Evolutionary conservation across 2,888 invertebrate genomes (phyloP), one percentile per base, ranked within the genome.

Genomic region (Saturnia pavonia): DNA sequence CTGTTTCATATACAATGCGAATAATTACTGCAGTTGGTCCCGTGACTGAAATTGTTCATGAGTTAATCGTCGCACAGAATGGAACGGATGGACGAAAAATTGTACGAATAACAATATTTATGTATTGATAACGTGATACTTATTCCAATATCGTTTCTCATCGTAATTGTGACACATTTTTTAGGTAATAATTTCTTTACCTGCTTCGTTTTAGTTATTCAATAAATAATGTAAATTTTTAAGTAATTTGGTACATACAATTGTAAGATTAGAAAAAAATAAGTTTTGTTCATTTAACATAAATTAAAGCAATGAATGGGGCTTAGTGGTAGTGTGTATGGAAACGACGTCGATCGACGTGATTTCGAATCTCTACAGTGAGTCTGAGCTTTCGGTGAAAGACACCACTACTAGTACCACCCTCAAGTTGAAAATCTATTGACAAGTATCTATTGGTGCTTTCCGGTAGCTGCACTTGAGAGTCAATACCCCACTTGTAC

Each of bases 1-100:
- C 90, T 90, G 88, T 89, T 91, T 89, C 90, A 86, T 89, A 85
- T 84, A 91, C 92, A 91, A 92, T 91, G 87, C 85, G 85, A 85
- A 91, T 91, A 92, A 92, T 92, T 92, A 89, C 84, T 87, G 86
- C 87, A 85, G 81, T 81, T 78, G 83, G 76, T 77, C 86, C 86
- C 87, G 86, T 88, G 85, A 87, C 91, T 90, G 88, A 88, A 91
- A 91, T 88, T 85, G 86, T 82, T 85, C 83, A 80, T 81, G 81
- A 84, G 82, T 87, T 90, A 90, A 91, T 91, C 83, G 85, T 78
- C 77, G 74, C 75, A 80, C 80, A 76, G 80, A 81, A 84, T 83
- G 77, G 82, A 82, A 76, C 83, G 85, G 83, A 82, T 43, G 70
- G 66, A 54, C 80, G 82, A 85, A 85, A 85, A 85, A 82, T 87